A percentile compares a stretch with the other conserved stretches of the same genome.
Conservation (phyloP, 2,113 vertebrate species). For the Apus apus region DNA sequence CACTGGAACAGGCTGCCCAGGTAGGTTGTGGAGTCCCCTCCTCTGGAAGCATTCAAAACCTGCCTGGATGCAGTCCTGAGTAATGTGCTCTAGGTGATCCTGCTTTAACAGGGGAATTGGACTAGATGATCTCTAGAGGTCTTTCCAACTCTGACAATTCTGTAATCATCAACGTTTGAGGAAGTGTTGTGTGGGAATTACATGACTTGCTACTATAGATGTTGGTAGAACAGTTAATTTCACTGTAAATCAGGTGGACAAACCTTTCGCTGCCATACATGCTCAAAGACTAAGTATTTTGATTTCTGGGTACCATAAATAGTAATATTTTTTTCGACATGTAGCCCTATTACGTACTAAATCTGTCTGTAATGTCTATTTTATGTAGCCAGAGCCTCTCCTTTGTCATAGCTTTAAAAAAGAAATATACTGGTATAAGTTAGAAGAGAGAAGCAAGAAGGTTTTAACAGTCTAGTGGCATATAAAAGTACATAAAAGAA, state of each 20-base stretch:
- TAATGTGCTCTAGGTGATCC: too few relatives aligned
- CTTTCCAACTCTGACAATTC: too few relatives aligned
- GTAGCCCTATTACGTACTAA: background rate
- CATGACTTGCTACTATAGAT: background rate
- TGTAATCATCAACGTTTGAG: background rate
- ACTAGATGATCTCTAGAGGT: too few relatives aligned
- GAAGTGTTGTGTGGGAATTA: background rate
- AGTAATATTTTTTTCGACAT: background rate
- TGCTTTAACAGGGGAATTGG: too few relatives aligned
- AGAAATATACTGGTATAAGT: background rate
- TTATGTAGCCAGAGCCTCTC: background rate
- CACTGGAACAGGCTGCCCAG: too few relatives aligned
- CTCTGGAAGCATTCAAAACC: too few relatives aligned
- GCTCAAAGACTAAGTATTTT: background rate
- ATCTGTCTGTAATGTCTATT: background rate
- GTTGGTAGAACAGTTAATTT: background rate
- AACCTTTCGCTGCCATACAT: background rate
- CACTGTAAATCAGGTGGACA: background rate
- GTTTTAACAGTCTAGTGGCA: background rate
- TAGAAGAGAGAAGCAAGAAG: background rate
- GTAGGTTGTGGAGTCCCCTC: too few relatives aligned
- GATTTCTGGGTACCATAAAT: background rate
- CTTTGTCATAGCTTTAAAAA: background rate
- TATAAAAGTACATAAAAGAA: background rate
- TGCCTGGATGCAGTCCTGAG: too few relatives aligned